These are phyloP conservation scores for Phorcus lineatus DNA, from an alignment of 2,888 invertebrate genomes.

Conservation along the genomic window DNA sequence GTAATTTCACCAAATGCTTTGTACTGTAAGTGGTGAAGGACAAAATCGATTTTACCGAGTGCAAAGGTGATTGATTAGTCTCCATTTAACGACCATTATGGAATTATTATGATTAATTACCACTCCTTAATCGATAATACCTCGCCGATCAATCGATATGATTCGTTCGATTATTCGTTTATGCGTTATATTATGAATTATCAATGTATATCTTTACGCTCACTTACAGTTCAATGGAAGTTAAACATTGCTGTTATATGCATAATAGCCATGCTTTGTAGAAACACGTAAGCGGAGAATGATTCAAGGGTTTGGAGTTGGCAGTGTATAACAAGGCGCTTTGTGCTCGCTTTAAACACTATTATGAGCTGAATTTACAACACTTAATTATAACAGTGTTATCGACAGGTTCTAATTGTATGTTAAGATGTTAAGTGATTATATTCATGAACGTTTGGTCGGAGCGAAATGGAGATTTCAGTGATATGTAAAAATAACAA, in stretches of 20 bases:
- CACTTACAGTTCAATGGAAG: not conserved
- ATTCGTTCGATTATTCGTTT: not conserved
- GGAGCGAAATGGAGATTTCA: too few relatives aligned
- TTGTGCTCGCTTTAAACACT: too few relatives aligned
- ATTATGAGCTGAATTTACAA: too few relatives aligned
- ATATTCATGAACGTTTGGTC: too few relatives aligned
- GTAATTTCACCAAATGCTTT: too few relatives aligned
- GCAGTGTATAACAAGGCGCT: too few relatives aligned
- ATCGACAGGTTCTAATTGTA: too few relatives aligned
- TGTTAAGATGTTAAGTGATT: too few relatives aligned
- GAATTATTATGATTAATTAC: not conserved
- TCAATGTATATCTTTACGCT: constrained; percentile 16
- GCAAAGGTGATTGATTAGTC: not conserved
- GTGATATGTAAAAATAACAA: too few relatives aligned
- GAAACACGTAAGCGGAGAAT: not conserved
- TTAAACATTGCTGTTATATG: not conserved
- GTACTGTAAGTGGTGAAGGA: too few relatives aligned
- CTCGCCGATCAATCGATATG: not conserved
- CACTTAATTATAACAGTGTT: too few relatives aligned
- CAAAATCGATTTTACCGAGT: not conserved
- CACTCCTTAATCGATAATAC: not conserved
- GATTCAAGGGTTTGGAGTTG: not conserved
- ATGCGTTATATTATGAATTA: not conserved
- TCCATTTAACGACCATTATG: not conserved
- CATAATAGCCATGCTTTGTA: not conserved